Evolutionary conservation across 53 echinoderm and acorn worm species (phyloP).

Genomic region (Echinarachnius parma): DNA sequence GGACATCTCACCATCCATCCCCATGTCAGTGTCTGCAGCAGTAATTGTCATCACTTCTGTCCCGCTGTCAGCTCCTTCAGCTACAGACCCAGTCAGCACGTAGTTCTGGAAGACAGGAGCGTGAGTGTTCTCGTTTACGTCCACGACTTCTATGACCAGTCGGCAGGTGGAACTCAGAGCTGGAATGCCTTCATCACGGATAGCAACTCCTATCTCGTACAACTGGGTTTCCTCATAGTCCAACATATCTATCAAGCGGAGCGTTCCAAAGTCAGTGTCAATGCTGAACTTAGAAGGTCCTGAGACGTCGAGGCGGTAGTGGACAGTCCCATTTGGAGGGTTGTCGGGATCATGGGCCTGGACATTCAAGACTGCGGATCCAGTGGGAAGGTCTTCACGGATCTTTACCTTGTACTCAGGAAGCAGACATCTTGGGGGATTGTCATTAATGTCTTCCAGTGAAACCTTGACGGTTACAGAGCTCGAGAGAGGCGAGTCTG

Average conservation of each 20-base stretch:
- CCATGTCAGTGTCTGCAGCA: constrained; percentile 73
- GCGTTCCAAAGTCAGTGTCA: constrained; percentile 73
- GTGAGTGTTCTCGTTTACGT: constrained; percentile 93
- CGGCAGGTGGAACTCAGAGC: constrained; percentile 70
- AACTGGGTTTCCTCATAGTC: constrained; percentile 82
- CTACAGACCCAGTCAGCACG: constrained; percentile 72
- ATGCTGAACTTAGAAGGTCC: constrained; percentile 71
- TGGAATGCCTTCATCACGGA: constrained; percentile 80
- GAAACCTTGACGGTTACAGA: constrained; percentile 62
- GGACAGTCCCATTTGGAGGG: constrained; percentile 74
- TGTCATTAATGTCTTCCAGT: constrained; percentile 84
- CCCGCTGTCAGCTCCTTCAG: constrained; percentile 70
- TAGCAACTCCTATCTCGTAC: constrained; percentile 64
- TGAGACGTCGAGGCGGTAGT: constrained; percentile 57
- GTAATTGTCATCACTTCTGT: constrained; percentile 78
- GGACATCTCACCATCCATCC: constrained; percentile 79
- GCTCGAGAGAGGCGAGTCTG: constrained; percentile 71
- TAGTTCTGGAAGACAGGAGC: constrained; percentile 68
- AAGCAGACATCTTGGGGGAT: constrained; percentile 80
- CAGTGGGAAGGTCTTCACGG: constrained; percentile 89
- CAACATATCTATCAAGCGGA: constrained; percentile 65
- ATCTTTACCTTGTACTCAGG: constrained; percentile 73
- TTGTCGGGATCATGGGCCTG: constrained; percentile 88
- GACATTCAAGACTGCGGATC: constrained; percentile 71
- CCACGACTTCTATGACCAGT: constrained; percentile 83